Percentiles rank a stretch among this genome's conserved stretches.
These are phyloP conservation scores for Nannoperca australis DNA, from an alignment of 2,797 vertebrate genomes.

Conservation along the genomic window DNA sequence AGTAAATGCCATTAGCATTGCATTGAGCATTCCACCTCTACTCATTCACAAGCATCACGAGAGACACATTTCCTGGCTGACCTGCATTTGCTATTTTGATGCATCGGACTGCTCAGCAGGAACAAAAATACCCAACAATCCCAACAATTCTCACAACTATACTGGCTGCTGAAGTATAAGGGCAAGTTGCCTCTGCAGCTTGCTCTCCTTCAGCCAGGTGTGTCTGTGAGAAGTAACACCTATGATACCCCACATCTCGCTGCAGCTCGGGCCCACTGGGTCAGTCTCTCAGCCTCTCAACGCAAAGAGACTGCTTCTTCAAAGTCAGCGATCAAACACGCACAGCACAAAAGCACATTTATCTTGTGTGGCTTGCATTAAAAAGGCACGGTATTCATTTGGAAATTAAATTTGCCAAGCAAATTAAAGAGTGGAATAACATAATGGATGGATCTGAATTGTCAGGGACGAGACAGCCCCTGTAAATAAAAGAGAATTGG, in stretches of 20 bases:
- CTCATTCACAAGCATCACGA: slow-evolving; percentile 29
- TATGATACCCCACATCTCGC: slow-evolving; percentile 53
- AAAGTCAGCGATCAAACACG: slow-evolving; percentile 78
- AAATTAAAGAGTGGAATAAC: slow-evolving; percentile 81
- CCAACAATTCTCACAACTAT: slow-evolving; percentile 9
- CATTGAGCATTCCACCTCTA: background rate
- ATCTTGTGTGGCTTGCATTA: slow-evolving; percentile 75
- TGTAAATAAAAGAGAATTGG: slow-evolving; percentile 70
- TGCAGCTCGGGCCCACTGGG: slow-evolving; percentile 46
- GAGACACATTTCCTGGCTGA: slow-evolving; percentile 12
- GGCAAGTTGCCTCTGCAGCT: slow-evolving; percentile 1
- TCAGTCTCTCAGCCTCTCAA: slow-evolving; percentile 62
- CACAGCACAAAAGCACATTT: slow-evolving; percentile 77
- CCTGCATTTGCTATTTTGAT: slow-evolving; percentile 39
- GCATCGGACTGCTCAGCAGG: background rate
- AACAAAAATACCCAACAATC: slow-evolving; percentile 18
- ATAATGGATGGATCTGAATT: slow-evolving; percentile 78
- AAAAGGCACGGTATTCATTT: slow-evolving; percentile 78
- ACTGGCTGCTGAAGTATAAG: slow-evolving; percentile 18
- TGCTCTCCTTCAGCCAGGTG: slow-evolving; percentile 18
- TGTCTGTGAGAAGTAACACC: slow-evolving; percentile 25
- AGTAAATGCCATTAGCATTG: slow-evolving; percentile 6
- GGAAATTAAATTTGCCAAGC: slow-evolving; percentile 83
- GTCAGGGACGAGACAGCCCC: slow-evolving; percentile 49
- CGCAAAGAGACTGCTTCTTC: slow-evolving; percentile 70